A percentile compares a stretch with the other conserved stretches of the same genome.
These are phyloP conservation scores for Polymixis lichenea DNA, from an alignment of 2,888 invertebrate species.

Conservation along the genomic window DNA sequence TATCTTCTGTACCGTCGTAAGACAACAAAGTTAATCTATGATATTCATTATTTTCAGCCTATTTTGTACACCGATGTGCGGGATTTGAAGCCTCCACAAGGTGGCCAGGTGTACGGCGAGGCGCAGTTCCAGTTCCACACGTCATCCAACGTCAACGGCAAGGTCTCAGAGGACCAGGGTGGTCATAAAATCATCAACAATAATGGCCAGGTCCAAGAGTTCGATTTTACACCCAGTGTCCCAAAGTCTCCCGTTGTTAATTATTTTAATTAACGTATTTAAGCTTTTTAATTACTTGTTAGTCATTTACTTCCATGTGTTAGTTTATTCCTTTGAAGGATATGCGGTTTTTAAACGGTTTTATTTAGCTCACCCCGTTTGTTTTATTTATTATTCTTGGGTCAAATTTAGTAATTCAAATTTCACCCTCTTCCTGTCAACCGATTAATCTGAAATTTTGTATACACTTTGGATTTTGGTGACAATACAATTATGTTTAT, in stretches of 20 bases:
- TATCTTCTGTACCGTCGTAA: no score
- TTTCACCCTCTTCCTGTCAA: no score
- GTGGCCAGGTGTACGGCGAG: conserved; percentile 52
- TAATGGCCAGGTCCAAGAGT: conserved; percentile 48
- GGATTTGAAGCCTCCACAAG: conserved; percentile 43
- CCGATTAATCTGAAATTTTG: no score
- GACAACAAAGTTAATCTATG: no score
- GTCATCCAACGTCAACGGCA: conserved; percentile 40
- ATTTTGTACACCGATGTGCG: conserved; percentile 17
- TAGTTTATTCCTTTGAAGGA: background rate
- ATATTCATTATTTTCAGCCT: conserved; percentile 4
- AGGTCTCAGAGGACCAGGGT: conserved; percentile 41
- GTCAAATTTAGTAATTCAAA: no score
- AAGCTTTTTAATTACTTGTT: background rate
- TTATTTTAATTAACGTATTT: background rate
- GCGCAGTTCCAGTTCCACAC: conserved; percentile 43
- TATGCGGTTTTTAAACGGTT: no score
- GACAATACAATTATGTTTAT: no score
- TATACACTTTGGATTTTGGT: no score
- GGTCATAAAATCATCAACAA: conserved; percentile 52
- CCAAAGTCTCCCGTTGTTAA: background rate
- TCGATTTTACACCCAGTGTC: conserved; percentile 38
- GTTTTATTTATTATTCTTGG: no score
- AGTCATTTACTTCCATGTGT: background rate
- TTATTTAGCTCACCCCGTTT: no score